phyloP scores from a whole-genome alignment of 2,888 invertebrate species.

The Celastrina argiolus region DNA sequence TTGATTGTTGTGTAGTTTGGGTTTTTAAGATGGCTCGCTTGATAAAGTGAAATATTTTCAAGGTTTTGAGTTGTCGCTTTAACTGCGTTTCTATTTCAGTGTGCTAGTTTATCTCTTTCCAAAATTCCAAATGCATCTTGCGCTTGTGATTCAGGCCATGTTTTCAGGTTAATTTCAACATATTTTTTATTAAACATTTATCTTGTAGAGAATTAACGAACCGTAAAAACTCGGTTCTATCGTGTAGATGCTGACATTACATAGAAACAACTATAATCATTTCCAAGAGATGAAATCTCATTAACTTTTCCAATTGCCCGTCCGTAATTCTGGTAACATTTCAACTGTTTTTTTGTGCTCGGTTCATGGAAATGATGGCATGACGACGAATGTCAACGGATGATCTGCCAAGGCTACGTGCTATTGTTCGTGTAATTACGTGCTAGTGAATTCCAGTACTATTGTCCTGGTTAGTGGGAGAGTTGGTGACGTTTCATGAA shows the following conservation, averaged over 20 bases:
- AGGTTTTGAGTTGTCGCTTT: too few relatives aligned
- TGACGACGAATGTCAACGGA: slow-evolving; percentile 36
- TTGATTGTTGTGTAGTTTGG: not conserved
- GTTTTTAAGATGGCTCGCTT: not conserved
- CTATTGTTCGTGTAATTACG: slow-evolving; percentile 23
- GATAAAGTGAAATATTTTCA: too few relatives aligned
- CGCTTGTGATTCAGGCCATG: not conserved
- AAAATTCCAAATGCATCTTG: not conserved
- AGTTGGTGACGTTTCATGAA: not conserved
- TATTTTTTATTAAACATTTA: not conserved
- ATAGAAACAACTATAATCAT: slow-evolving; percentile 16
- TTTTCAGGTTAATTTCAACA: not conserved
- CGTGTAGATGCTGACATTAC: slow-evolving; percentile 2
- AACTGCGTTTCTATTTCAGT: too few relatives aligned
- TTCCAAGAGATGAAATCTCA: slow-evolving; percentile 22
- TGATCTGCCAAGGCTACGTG: slow-evolving; percentile 32
- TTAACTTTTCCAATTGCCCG: slow-evolving; percentile 20
- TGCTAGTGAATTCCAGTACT: not conserved
- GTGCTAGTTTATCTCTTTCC: not conserved
- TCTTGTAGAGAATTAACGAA: not conserved
- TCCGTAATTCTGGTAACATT: slow-evolving; percentile 23
- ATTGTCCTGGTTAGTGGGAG: not conserved
- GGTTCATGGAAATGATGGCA: slow-evolving; percentile 19
- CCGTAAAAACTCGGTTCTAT: slow-evolving; percentile 7
- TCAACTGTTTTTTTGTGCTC: slow-evolving; percentile 16